Evolutionary conservation across 2,888 invertebrate species (phyloP).

Genomic region (Campoplex capitator): DNA sequence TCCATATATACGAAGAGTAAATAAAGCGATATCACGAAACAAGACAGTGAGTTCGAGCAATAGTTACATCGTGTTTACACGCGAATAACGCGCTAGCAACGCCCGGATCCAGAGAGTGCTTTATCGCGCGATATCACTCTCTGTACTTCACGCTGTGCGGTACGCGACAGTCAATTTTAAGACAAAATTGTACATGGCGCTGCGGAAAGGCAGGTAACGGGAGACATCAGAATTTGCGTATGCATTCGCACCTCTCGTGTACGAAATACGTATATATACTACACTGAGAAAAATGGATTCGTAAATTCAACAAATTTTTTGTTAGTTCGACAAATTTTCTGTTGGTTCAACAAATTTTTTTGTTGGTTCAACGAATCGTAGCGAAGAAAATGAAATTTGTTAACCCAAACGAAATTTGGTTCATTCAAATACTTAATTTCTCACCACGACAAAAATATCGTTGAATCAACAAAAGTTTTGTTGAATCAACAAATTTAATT

Average conservation of each 20-base stretch:
- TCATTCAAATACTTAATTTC: too few relatives aligned
- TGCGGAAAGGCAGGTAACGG: constrained; percentile 12
- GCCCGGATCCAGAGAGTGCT: constrained; percentile 49
- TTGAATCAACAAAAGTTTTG: too few relatives aligned
- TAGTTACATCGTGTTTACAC: constrained; percentile 50
- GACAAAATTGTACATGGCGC: constrained; percentile 46
- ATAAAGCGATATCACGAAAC: constrained; percentile 15
- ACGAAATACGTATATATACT: background rate
- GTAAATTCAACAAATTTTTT: too few relatives aligned
- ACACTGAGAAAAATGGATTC: too few relatives aligned
- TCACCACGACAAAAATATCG: too few relatives aligned
- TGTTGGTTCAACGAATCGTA: too few relatives aligned
- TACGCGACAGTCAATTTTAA: constrained; percentile 43
- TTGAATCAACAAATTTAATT: too few relatives aligned
- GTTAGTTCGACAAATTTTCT: too few relatives aligned
- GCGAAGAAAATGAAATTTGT: too few relatives aligned
- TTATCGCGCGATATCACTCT: constrained; percentile 60
- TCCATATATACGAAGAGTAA: background rate
- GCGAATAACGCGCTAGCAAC: constrained; percentile 56
- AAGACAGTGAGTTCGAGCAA: constrained; percentile 1
- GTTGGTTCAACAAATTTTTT: too few relatives aligned
- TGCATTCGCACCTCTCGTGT: constrained; percentile 13
- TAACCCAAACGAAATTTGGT: too few relatives aligned
- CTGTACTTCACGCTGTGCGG: constrained; percentile 27
- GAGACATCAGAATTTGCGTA: constrained; percentile 10